phyloP scores from a whole-genome alignment of 2,797 vertebrate species.

The Siniperca undulata region DNA sequence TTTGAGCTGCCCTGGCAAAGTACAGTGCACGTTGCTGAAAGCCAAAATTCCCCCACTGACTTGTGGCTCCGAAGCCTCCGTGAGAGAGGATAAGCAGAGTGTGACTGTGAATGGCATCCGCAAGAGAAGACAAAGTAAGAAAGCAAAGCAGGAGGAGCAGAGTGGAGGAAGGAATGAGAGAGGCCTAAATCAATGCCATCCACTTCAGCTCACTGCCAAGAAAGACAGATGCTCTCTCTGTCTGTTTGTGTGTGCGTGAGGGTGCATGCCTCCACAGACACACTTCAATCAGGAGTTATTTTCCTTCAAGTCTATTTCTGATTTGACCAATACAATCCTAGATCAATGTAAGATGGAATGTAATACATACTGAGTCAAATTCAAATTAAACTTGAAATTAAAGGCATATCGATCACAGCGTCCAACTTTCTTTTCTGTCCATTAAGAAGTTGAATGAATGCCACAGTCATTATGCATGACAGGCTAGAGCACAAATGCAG shows the following conservation, averaged over 20 bases:
- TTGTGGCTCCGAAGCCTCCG: constrained; percentile 48
- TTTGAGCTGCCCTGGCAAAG: constrained; percentile 71
- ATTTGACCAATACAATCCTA: constrained; percentile 58
- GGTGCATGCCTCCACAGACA: constrained; percentile 39
- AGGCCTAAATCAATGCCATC: constrained; percentile 78
- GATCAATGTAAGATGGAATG: constrained; percentile 50
- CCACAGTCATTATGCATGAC: not conserved
- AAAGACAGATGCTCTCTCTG: constrained; percentile 79
- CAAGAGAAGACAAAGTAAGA: constrained; percentile 61
- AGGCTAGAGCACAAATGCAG: not conserved
- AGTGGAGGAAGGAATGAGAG: constrained; percentile 69
- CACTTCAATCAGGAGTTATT: constrained; percentile 64
- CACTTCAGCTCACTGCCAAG: constrained; percentile 72
- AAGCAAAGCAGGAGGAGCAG: constrained; percentile 60
- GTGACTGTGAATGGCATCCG: constrained; percentile 68
- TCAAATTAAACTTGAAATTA: constrained; percentile 57
- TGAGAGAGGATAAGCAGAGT: constrained; percentile 63
- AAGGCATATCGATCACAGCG: constrained; percentile 46
- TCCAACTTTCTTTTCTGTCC: constrained; percentile 24
- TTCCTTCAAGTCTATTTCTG: constrained; percentile 65
- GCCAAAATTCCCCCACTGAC: constrained; percentile 65
- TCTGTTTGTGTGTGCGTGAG: constrained; percentile 38
- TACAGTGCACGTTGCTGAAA: constrained; percentile 3
- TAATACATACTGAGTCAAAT: constrained; percentile 29
- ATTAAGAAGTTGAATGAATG: constrained; percentile 27